These are phyloP conservation scores for Campopleginae sp. DNA, from an alignment of 2,888 invertebrate species.

Conservation along the genomic window DNA sequence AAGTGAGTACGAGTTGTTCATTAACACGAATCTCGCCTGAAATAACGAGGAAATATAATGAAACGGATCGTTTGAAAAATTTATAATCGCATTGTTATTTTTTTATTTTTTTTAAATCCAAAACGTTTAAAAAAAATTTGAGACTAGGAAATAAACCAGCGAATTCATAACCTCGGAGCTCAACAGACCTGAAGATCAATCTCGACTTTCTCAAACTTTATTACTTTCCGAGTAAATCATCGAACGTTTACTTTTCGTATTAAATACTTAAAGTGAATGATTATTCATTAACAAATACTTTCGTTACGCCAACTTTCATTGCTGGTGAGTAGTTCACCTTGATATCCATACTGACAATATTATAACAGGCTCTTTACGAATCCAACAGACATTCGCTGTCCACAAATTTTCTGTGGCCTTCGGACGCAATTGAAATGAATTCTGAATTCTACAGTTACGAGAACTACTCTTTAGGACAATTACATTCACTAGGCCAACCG, in stretches of 20 bases:
- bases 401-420: constrained; percentile 34
- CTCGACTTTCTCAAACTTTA: not conserved
- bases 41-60: constrained; percentile 64
- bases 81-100: not conserved
- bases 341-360: constrained; percentile 12
- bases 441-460: constrained; percentile 4
- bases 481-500: constrained; percentile 18
- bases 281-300: constrained; percentile 20
- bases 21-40: constrained; percentile 96
- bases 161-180: not conserved
- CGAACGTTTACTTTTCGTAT: not conserved
- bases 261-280: not conserved
- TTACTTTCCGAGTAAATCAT: not conserved
- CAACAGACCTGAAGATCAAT: not conserved
- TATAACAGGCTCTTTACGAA: not conserved
- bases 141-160: not conserved
- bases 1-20: constrained; percentile 94
- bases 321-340: constrained; percentile 46
- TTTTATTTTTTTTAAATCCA: not conserved
- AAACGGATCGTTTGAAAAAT: not conserved
- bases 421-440: constrained; percentile 4
- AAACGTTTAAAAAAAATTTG: not conserved
- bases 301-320: constrained; percentile 34
- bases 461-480: not conserved
- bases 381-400: constrained; percentile 19